Evolutionary conservation across 1,140 invertebrate species (phyloP).

Genomic region (Reticulitermes speratus): DNA sequence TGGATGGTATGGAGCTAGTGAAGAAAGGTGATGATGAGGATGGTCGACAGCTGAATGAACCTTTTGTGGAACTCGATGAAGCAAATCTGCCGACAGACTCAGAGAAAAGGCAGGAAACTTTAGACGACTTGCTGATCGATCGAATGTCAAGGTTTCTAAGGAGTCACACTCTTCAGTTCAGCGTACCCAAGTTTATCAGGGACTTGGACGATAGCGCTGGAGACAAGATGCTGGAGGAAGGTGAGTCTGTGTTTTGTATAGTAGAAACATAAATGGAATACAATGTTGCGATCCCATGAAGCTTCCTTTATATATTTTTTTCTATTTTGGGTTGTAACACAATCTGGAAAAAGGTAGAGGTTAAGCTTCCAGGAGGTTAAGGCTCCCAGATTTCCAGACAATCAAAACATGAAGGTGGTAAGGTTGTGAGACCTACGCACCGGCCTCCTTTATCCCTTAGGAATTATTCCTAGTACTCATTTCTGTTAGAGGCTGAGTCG

Average conservation of each 20-base stretch:
- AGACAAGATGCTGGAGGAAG: background rate
- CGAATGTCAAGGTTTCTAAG: constrained; percentile 57
- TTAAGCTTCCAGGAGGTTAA: no score
- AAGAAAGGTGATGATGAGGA: constrained; percentile 38
- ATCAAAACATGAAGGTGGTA: no score
- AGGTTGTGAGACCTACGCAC: no score
- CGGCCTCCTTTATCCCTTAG: no score
- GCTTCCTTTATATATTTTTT: no score
- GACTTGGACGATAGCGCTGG: background rate
- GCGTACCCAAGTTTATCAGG: constrained; percentile 51
- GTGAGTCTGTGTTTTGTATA: background rate
- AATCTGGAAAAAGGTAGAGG: no score
- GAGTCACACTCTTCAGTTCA: constrained; percentile 58
- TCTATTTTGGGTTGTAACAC: no score
- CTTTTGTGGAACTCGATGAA: constrained; percentile 56
- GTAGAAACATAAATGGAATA: no score
- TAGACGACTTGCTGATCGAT: constrained; percentile 51
- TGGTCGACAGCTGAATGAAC: constrained; percentile 48
- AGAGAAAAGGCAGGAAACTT: background rate
- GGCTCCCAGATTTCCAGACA: no score
- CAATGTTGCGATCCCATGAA: no score
- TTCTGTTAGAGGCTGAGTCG: no score
- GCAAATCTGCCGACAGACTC: constrained; percentile 47
- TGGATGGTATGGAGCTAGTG: constrained; percentile 60
- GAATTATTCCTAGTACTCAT: no score